Evolutionary conservation across 2,888 invertebrate genomes (phyloP).

Genomic region (Torymus texanus): DNA sequence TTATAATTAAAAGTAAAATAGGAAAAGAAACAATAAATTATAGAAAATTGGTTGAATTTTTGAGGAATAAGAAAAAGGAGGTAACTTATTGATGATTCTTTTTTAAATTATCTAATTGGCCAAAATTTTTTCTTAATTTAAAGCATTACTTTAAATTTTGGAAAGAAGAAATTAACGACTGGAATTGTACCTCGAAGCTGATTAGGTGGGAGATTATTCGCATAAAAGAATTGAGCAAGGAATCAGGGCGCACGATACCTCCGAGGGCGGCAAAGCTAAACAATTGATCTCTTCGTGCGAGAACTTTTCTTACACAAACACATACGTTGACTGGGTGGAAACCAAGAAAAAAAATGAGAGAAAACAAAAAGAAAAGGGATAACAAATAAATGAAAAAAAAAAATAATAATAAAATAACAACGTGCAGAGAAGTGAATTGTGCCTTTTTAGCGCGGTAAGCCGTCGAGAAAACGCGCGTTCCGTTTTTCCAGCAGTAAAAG

Average conservation of each 20-base stretch:
- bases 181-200: slow-evolving; percentile 26
- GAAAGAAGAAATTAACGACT: slow-evolving; percentile 10
- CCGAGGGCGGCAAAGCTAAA: slow-evolving; percentile 33
- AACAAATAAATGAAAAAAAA: background rate
- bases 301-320: slow-evolving; percentile 62
- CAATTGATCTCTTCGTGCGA: slow-evolving; percentile 51
- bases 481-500: background rate
- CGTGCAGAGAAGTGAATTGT: slow-evolving; percentile 62
- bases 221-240: slow-evolving; percentile 50
- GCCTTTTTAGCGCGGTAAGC: slow-evolving; percentile 74
- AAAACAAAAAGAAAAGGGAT: no score
- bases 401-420: no score
- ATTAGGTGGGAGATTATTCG: slow-evolving; percentile 37
- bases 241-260: slow-evolving; percentile 15
- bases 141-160: background rate
- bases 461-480: slow-evolving; percentile 34
- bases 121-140: background rate
- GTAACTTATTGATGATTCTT: no score
- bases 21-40: no score
- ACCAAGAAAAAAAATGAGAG: background rate
- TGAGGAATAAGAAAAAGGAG: no score
- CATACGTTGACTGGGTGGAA: background rate
- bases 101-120: background rate
- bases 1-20: no score
- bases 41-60: no score